Evolutionary conservation across 2,888 invertebrate genomes (phyloP).

Genomic region (Sarcophaga caerulescens): DNA sequence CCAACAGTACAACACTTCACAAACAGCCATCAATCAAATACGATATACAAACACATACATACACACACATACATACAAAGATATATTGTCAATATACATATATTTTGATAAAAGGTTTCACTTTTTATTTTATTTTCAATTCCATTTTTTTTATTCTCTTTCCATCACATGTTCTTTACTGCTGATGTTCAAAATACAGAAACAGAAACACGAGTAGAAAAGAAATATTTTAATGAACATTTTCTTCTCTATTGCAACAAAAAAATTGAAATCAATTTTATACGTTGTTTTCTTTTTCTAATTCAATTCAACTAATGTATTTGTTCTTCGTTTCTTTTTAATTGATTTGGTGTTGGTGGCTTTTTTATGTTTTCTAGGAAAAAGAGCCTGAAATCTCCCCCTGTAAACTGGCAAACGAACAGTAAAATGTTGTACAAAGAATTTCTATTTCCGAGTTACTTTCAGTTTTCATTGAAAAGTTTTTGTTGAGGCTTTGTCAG

Average conservation of each 20-base stretch:
- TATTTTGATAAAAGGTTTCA: neutral
- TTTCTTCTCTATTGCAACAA: too few species aligned
- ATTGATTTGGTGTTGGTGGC: slow-evolving; percentile 35
- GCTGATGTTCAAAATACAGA: neutral
- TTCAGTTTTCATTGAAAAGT: too few species aligned
- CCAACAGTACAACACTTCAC: slow-evolving; percentile 19
- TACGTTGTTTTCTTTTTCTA: neutral
- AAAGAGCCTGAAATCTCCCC: too few species aligned
- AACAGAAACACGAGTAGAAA: neutral
- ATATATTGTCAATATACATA: neutral
- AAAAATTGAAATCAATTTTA: slow-evolving; percentile 41
- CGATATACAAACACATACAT: neutral
- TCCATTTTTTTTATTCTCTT: neutral
- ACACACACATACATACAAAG: too few species aligned
- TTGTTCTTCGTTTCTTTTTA: neutral
- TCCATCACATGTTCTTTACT: too few species aligned
- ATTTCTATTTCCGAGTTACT: too few species aligned
- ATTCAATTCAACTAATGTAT: slow-evolving; percentile 20
- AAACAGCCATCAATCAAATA: slow-evolving; percentile 47
- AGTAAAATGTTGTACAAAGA: too few species aligned
- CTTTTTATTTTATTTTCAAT: slow-evolving; percentile 3
- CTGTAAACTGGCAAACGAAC: too few species aligned
- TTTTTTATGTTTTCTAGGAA: neutral
- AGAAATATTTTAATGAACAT: slow-evolving; percentile 39
- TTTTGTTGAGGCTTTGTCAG: too few species aligned